Evolutionary conservation across 2,113 vertebrate genomes (phyloP).

Genomic region (Indri indri): DNA sequence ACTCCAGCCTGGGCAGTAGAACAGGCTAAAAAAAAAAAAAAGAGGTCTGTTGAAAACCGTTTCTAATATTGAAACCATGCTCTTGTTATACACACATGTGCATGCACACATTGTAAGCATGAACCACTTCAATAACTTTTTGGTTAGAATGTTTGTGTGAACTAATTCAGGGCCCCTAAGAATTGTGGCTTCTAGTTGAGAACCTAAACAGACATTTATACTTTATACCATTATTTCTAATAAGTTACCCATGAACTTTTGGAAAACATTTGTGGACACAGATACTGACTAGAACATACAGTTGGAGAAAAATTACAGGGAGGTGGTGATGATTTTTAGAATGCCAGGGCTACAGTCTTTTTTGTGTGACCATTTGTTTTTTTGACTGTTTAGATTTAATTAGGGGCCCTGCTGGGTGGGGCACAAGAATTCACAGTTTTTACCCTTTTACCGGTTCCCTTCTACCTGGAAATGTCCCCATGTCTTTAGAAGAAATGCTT

Average conservation of each 20-base stretch:
- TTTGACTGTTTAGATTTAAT: not conserved
- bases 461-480: not conserved
- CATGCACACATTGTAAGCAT: not conserved
- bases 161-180: not conserved
- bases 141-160: not conserved
- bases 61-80: not conserved
- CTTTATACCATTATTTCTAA: not conserved
- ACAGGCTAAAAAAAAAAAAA: too few species aligned
- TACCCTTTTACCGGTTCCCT: not conserved
- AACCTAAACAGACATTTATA: not conserved
- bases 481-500: slow-evolving; percentile 63
- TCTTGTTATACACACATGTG: too few species aligned
- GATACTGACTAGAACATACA: not conserved
- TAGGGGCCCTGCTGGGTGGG: not conserved
- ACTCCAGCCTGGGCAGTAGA: too few species aligned
- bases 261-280: not conserved
- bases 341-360: not conserved
- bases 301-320: not conserved
- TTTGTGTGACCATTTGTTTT: not conserved
- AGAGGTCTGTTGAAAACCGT: not conserved
- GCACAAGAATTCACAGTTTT: not conserved
- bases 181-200: not conserved
- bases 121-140: not conserved
- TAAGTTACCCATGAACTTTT: not conserved
- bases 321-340: not conserved